Base-by-base conservation (phyloP, 2,113 vertebrate species). In the Oophaga pumilio region DNA sequence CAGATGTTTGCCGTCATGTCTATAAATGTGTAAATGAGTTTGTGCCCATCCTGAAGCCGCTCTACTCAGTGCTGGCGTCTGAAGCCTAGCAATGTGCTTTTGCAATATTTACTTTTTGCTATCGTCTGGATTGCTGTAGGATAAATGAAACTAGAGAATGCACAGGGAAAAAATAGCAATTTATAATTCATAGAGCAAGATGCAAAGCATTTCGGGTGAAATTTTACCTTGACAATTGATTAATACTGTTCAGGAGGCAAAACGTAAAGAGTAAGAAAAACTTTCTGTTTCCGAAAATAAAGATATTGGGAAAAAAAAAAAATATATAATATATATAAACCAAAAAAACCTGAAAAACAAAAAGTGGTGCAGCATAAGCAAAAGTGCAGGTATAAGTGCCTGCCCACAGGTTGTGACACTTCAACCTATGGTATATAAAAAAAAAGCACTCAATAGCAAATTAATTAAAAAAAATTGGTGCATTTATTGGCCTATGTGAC, bases 1-100 rank as follows among this genome's bases (percentile, higher is more conserved):
- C 77, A 82, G 43, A 87, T 81, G 77, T 87, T 81, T 82, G 50
- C 66, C 60, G 66, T 52, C 10, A 33, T 52, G 86, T 60, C 66
- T 87, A 62, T 87, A 87, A 82, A 87, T 87, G 86, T 87, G 78
- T 82, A 82, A 87, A 82, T 87, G 53, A 87, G 78, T 76, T 74
- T 82, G 78, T 82, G 69, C 78, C 68, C 20, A 87, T 69, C 50
- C 22, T n/a, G 57, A 64, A 52, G 57, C 57, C 76, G 33, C 33
- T 64, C 22, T 82, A 59, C 60, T 87, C 66, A 24, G 86, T n/a
- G 9, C 85, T 49, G 57, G 28, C 8, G 24, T 33, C 86, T 82
- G 73, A 81, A 87, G 78, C 78, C 33, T 74, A 33, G 53, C 77
- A 56, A 15, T 78, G 59, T 43, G 76, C 85, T 68, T 56, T 80